Percentiles rank a stretch among this genome's conserved stretches.
phyloP scores from a whole-genome alignment of 1,140 invertebrate genomes.

The Drosophila repletoides region DNA sequence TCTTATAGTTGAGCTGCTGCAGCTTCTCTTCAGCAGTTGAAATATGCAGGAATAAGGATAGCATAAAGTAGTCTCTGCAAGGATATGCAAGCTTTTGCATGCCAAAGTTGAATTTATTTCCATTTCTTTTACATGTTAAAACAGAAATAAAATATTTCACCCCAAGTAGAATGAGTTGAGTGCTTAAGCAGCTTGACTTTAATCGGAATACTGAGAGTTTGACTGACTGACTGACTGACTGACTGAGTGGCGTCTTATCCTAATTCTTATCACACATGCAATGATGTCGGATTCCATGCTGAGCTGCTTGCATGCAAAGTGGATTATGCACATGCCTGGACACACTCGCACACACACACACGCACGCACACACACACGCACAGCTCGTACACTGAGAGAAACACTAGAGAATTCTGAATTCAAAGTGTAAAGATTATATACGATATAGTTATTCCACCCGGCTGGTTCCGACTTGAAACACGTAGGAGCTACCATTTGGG shows the following conservation, averaged over 20 bases:
- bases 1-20: background rate
- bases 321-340: constrained; percentile 56
- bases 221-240: constrained; percentile 14
- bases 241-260: constrained; percentile 31
- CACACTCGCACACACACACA: background rate
- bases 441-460: no score
- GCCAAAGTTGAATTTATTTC: constrained; percentile 37
- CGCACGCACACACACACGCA: background rate
- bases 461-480: no score
- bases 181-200: constrained; percentile 52
- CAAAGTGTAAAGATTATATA: no score
- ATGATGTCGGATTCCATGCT: constrained; percentile 10
- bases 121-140: constrained; percentile 29
- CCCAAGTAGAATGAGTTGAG: constrained; percentile 20
- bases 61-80: constrained; percentile 24
- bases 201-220: constrained; percentile 1
- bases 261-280: constrained; percentile 53
- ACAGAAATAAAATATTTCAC: constrained; percentile 4
- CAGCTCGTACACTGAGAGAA: no score
- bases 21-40: no score
- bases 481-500: no score
- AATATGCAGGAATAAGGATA: no score
- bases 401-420: no score
- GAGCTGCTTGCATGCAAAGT: constrained; percentile 66
- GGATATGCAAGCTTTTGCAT: constrained; percentile 49